Evolutionary conservation across 2,888 invertebrate species (phyloP).

Genomic region (Drosophila quinaria): DNA sequence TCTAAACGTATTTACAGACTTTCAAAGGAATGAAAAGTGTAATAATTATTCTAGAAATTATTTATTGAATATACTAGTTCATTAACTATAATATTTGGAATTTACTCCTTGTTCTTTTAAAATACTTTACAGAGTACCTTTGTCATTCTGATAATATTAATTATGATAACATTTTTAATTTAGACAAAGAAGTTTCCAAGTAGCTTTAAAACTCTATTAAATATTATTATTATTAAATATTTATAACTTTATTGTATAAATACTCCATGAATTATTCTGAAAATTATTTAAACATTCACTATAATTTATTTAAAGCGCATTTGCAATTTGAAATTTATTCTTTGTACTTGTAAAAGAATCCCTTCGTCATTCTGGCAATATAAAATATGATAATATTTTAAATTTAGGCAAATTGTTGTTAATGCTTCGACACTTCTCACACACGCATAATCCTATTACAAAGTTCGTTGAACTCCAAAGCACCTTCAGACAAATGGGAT

Average conservation of each 20-base stretch:
- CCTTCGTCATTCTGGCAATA: neutral
- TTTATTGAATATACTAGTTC: no score
- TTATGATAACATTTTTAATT: no score
- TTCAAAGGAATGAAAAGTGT: no score
- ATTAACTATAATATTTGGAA: no score
- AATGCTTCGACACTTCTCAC: conserved; percentile 4
- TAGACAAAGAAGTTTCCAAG: no score
- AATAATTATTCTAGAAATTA: no score
- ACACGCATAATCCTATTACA: conserved; percentile 6
- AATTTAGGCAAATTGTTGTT: conserved; percentile 11
- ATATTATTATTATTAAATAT: no score
- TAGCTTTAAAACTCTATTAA: neutral
- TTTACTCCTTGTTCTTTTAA: no score
- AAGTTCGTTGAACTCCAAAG: conserved; percentile 20
- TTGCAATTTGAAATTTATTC: neutral
- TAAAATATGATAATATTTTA: neutral
- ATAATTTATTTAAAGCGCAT: neutral
- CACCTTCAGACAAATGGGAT: conserved; percentile 10
- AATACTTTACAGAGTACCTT: no score
- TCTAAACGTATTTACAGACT: no score
- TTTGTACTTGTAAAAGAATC: neutral
- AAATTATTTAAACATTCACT: neutral
- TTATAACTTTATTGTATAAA: neutral
- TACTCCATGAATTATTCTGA: neutral
- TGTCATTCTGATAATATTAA: no score